These are phyloP conservation scores for Echiichthys vipera DNA, from an alignment of 2,797 vertebrate species.

Conservation along the genomic window DNA sequence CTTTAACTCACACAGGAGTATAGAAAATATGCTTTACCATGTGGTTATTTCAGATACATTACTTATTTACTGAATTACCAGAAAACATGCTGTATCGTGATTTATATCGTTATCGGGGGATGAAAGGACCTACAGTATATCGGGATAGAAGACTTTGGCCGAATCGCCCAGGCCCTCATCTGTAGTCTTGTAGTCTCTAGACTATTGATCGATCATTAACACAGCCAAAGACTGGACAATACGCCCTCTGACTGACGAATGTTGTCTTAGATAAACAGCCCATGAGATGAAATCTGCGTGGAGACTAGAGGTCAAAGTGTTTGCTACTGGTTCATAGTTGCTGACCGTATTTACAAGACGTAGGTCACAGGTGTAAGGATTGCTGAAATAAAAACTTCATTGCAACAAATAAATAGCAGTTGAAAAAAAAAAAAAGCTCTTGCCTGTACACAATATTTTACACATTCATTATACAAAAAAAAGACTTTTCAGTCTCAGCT, in stretches of 20 bases:
- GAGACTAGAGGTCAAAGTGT: conserved; percentile 8
- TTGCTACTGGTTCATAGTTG: conserved; percentile 35
- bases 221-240: not conserved
- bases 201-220: conserved; percentile 20
- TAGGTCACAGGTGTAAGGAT: not conserved
- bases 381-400: conserved; percentile 40
- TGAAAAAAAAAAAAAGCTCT: conserved; percentile 42
- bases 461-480: conserved; percentile 61
- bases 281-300: conserved; percentile 40
- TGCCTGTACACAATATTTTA: conserved; percentile 71
- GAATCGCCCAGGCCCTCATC: no score
- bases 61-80: no score
- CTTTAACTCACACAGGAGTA: no score
- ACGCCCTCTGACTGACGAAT: conserved; percentile 2
- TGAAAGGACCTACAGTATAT: no score
- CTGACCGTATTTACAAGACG: conserved; percentile 28
- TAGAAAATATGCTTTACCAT: no score
- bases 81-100: no score
- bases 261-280: conserved; percentile 36
- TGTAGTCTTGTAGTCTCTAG: no score
- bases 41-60: no score
- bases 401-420: conserved; percentile 74
- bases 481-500: conserved; percentile 48
- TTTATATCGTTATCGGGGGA: no score
- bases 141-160: no score